Percentiles rank a stretch among this genome's conserved stretches.
These are phyloP conservation scores for Hylaeus anthracinus DNA, from an alignment of 1,140 invertebrate genomes.

Conservation along the genomic window DNA sequence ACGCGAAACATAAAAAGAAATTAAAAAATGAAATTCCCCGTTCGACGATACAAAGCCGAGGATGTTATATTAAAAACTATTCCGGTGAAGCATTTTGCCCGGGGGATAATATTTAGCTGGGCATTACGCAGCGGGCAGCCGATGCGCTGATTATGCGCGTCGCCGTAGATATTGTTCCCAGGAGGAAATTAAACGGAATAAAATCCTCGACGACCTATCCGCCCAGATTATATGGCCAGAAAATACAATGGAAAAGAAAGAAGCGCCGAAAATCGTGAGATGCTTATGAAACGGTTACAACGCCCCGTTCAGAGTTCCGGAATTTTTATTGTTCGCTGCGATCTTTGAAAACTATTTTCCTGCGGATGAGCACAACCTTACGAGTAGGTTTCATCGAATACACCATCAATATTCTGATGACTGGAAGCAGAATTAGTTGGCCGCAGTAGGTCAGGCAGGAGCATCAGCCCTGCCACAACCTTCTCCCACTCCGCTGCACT, in stretches of 20 bases:
- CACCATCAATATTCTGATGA: no score
- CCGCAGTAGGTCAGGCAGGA: no score
- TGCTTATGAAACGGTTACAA: neutral
- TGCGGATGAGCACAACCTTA: no score
- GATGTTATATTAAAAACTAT: conserved; percentile 45
- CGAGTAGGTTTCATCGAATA: no score
- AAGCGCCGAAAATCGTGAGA: neutral
- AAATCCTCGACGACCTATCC: conserved; percentile 11
- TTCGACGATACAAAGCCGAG: neutral
- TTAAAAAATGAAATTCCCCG: neutral
- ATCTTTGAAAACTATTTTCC: no score
- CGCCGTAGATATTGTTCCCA: conserved; percentile 38
- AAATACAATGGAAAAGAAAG: neutral
- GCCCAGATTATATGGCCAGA: neutral
- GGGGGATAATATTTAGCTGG: conserved; percentile 36
- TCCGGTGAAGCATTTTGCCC: conserved; percentile 14
- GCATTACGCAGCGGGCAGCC: conserved; percentile 2
- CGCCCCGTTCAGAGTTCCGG: no score
- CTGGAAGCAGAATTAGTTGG: no score
- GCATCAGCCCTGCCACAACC: no score
- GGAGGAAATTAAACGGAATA: conserved; percentile 49
- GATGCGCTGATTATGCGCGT: conserved; percentile 36
- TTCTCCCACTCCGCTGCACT: no score
- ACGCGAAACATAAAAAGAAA: no score
- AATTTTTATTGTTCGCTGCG: no score